Evolutionary conservation across 2,888 invertebrate species (phyloP), one percentile per base, ranked within the genome.

Genomic region (Periphyllus acericola): DNA sequence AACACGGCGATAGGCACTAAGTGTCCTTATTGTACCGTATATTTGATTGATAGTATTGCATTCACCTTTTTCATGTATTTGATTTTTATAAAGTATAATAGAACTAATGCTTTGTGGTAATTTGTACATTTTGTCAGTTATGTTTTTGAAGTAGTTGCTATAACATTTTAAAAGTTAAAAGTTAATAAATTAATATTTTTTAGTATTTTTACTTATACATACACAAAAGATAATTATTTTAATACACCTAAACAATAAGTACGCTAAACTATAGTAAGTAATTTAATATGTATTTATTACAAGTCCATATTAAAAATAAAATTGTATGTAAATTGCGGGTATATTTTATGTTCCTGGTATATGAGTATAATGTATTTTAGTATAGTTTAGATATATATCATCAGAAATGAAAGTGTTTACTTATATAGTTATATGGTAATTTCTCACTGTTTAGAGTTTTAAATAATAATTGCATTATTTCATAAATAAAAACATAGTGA

Each of bases 1-100:
- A 8, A 34, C 46, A 46, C 32, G 75, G 84, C 66, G 84, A 66
- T 46, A 76, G 76, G 84, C 40, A 84, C 84, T 76, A 84, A 9
- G 36, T 76, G 75, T 32, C n/a, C 46, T 46, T 84, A 66, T 84
- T 76, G 66, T 83, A 75, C 32, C 11, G 46, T 14, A 40, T 6
- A n/a, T 25, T 25, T 84, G 84, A 76, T 84, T 66, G 76, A 68
- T 76, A 32, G 17, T 66, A 66, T 66, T 66, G 14, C 60, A 5
- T 55, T 17, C 9, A 40, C 29, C 8, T 29, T n/a, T 11, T n/a
- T 66, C 0, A n/a, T 21, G 2, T 36, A 83, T 83, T 83, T 2
- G 1, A 81, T 29, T 55, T 36, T 19, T 2, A n/a, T 74, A 6
- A 60, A 11, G 6, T 55, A 83, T 72, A 71, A 83, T 17, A 34